A percentile compares a stretch with the other conserved stretches of the same genome.
Evolutionary conservation across 64 coral and sea anemone species (phyloP).

Genomic region (Catalaphyllia jardinei): DNA sequence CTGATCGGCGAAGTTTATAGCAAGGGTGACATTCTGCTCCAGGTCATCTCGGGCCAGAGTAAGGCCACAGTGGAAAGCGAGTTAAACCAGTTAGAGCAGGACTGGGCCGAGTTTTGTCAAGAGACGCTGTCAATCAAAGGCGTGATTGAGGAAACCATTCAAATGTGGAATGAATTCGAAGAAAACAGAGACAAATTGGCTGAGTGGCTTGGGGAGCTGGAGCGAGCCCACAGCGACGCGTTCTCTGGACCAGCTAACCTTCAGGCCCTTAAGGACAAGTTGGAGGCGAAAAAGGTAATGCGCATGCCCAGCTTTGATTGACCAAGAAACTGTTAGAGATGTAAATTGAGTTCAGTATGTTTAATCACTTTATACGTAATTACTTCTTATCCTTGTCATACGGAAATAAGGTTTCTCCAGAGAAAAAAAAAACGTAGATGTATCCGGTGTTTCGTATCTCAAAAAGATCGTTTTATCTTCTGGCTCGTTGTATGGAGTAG

Average conservation of each 20-base stretch:
- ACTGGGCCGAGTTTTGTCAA: conserved; percentile 93
- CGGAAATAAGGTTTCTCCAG: no score
- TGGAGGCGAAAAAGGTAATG: conserved; percentile 76
- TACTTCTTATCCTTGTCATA: no score
- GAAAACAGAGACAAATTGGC: conserved; percentile 90
- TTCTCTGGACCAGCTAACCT: conserved; percentile 54
- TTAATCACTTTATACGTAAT: no score
- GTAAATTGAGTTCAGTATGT: no score
- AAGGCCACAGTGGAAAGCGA: conserved; percentile 75
- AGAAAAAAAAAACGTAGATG: no score
- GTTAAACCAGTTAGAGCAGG: conserved; percentile 79
- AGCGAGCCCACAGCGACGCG: conserved; percentile 29
- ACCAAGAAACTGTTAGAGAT: not conserved
- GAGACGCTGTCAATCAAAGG: conserved; percentile 67
- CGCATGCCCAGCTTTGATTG: not conserved
- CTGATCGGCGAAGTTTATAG: conserved; percentile 87
- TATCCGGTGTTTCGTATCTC: no score
- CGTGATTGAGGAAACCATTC: conserved; percentile 65
- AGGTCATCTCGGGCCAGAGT: conserved; percentile 63
- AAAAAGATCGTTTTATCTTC: no score
- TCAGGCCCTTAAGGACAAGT: conserved; percentile 48
- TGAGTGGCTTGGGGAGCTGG: conserved; percentile 75
- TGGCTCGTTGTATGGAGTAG: no score
- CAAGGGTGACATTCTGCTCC: conserved; percentile 84
- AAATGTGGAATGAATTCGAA: conserved; percentile 86